These are phyloP conservation scores for Drosophila paracracens DNA, from an alignment of 2,888 invertebrate species.

Conservation along the genomic window DNA sequence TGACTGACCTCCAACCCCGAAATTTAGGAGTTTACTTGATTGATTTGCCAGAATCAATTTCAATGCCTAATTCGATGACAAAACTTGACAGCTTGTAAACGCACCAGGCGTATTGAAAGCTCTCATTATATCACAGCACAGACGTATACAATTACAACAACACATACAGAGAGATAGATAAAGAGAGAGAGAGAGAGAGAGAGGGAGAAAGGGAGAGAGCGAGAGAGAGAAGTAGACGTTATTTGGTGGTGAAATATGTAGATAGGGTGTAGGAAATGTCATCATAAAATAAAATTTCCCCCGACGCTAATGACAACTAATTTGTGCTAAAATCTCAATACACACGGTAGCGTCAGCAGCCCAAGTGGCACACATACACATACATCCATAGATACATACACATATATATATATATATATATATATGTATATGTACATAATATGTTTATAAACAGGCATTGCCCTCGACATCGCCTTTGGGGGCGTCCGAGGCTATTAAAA, in stretches of 20 bases:
- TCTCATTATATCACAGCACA: constrained; percentile 26
- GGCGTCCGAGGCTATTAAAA: constrained; percentile 78
- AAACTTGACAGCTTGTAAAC: constrained; percentile 28
- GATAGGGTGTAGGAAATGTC: constrained; percentile 53
- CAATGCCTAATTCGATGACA: constrained; percentile 48
- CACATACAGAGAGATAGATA: constrained; percentile 1
- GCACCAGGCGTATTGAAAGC: constrained; percentile 47
- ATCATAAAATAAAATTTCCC: constrained; percentile 81
- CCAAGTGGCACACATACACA: constrained; percentile 12
- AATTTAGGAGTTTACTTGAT: constrained; percentile 11
- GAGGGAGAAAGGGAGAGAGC: background rate
- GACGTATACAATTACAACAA: constrained; percentile 2
- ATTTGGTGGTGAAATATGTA: constrained; percentile 56
- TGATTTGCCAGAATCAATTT: constrained; percentile 32
- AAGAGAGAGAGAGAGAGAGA: background rate
- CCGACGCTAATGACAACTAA: constrained; percentile 79
- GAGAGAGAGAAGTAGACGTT: constrained; percentile 21
- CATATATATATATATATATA: background rate
- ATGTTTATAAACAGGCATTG: constrained; percentile 52
- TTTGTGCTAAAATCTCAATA: constrained; percentile 75
- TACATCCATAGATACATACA: constrained; percentile 9
- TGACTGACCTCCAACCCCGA: background rate
- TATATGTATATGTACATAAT: constrained; percentile 24
- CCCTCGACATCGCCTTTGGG: constrained; percentile 63
- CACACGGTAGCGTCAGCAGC: constrained; percentile 44